Conservation (phyloP, 2,888 invertebrate species). For the Meloe dianella region DNA sequence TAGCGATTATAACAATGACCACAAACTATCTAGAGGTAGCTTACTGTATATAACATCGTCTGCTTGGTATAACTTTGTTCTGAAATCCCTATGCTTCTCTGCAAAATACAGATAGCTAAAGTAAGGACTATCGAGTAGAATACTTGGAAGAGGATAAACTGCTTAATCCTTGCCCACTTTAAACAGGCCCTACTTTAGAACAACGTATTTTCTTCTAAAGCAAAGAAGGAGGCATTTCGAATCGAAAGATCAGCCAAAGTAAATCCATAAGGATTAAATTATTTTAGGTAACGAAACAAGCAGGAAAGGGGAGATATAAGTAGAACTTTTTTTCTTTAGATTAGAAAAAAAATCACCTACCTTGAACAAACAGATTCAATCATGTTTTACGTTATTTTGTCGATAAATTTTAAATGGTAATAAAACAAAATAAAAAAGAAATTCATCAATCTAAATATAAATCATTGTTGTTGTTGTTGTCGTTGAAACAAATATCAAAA, state of each 20-base stretch:
- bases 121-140: constrained; percentile 46
- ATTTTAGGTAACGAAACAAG: constrained; percentile 30
- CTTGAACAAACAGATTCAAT: constrained; percentile 28
- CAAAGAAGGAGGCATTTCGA: constrained; percentile 36
- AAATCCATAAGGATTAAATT: constrained; percentile 47
- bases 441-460: neutral
- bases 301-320: constrained; percentile 12
- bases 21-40: constrained; percentile 42
- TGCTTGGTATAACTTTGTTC: constrained; percentile 30
- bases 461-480: constrained; percentile 2
- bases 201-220: constrained; percentile 43
- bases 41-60: constrained; percentile 24
- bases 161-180: constrained; percentile 48
- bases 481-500: neutral
- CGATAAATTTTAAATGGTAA: neutral
- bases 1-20: constrained; percentile 38
- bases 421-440: neutral
- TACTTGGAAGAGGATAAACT: constrained; percentile 34
- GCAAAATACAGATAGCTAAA: constrained; percentile 57
- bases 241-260: constrained; percentile 41
- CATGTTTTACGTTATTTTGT: constrained; percentile 18
- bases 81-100: constrained; percentile 54
- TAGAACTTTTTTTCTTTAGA: neutral
- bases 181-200: constrained; percentile 38
- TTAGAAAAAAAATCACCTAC: constrained; percentile 26